Base-by-base conservation (phyloP, 2,888 invertebrate species). In the Galerucella pusilla region DNA sequence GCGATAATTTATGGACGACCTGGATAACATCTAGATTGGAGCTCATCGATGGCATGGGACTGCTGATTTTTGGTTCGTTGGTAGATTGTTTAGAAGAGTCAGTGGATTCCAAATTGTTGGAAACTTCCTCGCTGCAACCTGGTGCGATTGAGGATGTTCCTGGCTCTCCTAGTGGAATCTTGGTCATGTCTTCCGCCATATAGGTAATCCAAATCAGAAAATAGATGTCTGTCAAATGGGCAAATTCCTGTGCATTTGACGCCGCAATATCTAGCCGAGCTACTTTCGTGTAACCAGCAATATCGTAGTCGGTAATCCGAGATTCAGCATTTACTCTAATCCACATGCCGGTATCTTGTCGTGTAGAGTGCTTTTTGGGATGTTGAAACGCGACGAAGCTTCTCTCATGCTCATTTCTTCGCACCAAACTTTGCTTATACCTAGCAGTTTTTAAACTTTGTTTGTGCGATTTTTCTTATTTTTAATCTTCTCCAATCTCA, bases 131-230 rank as follows among this genome's bases (percentile, higher is more conserved):
- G 46, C 3, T 46, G 46, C 11, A 46, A 46, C 46, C 7, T 7
- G 46, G 46, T 46, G 46, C 46, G 46, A 46, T 46, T 46, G 3
- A 46, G 46, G 46, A 46, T 46, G 46, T 46, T 46, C 46, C 46
- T 11, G 9, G 11, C 28, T 28, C 28, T 28, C 28, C 28, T 28
- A 28, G 28, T 28, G 61, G 0, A 25, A 61, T 61, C 4, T 61
- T 61, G 61, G 61, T 61, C 61, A 61, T 61, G 12, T 61, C 61
- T 25, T 28, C 20, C 35, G 61, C 12, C 61, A 61, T 25, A 61
- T 20, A 20, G 20, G 20, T 25, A 61, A 61, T 28, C 28, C 25
- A 28, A 57, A 4, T 57, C 20, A 57, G 57, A 57, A 57, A 57
- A 57, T 57, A 5, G 10, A 57, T 57, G 57, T 25, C 25, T 28